Percentiles rank a stretch among this genome's conserved stretches.
phyloP scores from a whole-genome alignment of 2,797 vertebrate species.

The Enoplosus armatus region DNA sequence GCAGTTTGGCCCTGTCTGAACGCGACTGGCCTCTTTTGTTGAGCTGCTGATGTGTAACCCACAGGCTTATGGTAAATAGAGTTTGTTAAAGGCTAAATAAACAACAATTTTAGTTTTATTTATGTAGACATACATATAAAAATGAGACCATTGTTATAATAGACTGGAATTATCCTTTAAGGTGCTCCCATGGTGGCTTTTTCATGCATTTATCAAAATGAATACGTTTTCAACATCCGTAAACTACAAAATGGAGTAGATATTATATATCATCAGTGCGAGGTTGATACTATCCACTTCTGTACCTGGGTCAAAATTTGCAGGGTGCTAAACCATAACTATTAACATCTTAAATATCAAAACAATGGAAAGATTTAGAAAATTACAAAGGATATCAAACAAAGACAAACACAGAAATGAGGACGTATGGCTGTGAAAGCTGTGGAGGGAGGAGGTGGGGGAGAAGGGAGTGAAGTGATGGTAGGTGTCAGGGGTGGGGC shows the following conservation, averaged over 20 bases:
- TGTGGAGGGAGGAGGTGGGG: slow-evolving; percentile 45
- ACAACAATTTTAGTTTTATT: not conserved
- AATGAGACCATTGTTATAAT: slow-evolving; percentile 1
- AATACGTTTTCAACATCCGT: not conserved
- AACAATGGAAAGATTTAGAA: slow-evolving; percentile 59
- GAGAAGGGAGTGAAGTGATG: slow-evolving; percentile 29
- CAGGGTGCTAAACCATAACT: slow-evolving; percentile 25
- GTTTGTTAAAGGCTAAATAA: not conserved
- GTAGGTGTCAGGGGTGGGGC: slow-evolving; percentile 80
- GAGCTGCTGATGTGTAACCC: not conserved
- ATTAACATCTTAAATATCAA: slow-evolving; percentile 52
- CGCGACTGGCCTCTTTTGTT: not conserved
- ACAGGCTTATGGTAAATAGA: not conserved
- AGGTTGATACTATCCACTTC: not conserved
- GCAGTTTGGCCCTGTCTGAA: not conserved
- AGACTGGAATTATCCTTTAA: slow-evolving; percentile 11
- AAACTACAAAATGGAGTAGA: slow-evolving; percentile 8
- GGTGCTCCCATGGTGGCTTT: not conserved
- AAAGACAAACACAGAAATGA: slow-evolving; percentile 76
- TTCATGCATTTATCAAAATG: slow-evolving; percentile 1
- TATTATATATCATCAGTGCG: slow-evolving; percentile 14
- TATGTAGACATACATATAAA: no score
- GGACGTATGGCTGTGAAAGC: slow-evolving; percentile 85
- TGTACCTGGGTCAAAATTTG: slow-evolving; percentile 13
- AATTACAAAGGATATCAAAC: slow-evolving; percentile 76